These are phyloP conservation scores for Pristionchus pacificus DNA, from an alignment of 1,140 invertebrate species.

Conservation along the genomic window DNA sequence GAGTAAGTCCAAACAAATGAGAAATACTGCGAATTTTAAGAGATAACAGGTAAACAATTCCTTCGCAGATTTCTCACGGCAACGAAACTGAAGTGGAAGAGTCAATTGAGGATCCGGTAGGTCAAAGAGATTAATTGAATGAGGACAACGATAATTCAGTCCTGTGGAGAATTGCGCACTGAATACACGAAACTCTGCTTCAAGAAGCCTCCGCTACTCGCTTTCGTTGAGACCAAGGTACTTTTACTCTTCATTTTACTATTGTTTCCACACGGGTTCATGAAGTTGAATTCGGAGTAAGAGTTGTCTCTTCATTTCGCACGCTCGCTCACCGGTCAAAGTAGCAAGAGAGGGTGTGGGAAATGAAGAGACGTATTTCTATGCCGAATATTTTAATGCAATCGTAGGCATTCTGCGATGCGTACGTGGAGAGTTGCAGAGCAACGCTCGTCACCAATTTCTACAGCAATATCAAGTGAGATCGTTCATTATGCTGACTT, in stretches of 20 bases:
- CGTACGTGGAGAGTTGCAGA: constrained; percentile 28
- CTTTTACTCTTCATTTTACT: background rate
- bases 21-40: too few relatives aligned
- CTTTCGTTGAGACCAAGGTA: constrained; percentile 23
- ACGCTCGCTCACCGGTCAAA: background rate
- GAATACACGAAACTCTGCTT: constrained; percentile 29
- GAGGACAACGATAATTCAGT: too few relatives aligned
- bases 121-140: too few relatives aligned
- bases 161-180: constrained; percentile 6
- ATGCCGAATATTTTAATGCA: background rate
- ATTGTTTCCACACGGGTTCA: too few relatives aligned
- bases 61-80: too few relatives aligned
- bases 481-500: background rate
- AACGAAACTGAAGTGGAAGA: too few relatives aligned
- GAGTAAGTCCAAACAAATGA: too few relatives aligned
- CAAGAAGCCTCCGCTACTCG: constrained; percentile 13
- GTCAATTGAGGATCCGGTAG: too few relatives aligned
- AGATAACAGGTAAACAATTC: too few relatives aligned
- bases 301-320: background rate
- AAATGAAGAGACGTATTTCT: background rate
- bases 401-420: constrained; percentile 28
- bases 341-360: background rate
- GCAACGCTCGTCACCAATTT: constrained; percentile 13
- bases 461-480: constrained; percentile 25
- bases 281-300: background rate